phyloP scores from a whole-genome alignment of 1,140 invertebrate species.

The Sinella curviseta region DNA sequence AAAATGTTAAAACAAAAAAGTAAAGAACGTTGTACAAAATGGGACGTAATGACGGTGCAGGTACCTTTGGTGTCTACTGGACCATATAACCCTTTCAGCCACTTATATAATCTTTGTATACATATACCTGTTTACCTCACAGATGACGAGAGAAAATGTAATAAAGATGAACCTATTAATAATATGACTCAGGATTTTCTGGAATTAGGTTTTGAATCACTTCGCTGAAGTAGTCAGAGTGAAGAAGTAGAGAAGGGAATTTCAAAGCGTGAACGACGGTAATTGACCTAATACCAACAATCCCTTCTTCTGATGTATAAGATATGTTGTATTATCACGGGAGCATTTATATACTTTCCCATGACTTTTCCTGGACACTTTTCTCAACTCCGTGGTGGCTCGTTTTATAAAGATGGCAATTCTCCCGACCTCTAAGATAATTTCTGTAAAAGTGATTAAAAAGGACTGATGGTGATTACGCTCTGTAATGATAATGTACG shows the following conservation, averaged over 20 bases:
- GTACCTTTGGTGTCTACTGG: too few species aligned
- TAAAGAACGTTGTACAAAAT: background rate
- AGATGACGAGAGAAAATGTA: background rate
- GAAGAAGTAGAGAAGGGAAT: background rate
- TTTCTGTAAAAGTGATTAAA: background rate
- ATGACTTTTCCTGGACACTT: background rate
- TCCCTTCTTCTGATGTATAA: background rate
- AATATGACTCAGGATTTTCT: background rate
- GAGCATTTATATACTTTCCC: background rate
- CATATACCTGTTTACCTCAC: background rate
- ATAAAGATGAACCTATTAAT: background rate
- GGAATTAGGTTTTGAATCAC: constrained; percentile 10
- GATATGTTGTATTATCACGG: background rate
- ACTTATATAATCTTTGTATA: background rate
- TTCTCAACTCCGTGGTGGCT: too few species aligned
- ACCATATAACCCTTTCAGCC: background rate
- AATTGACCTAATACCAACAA: constrained; percentile 18
- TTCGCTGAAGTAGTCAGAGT: background rate
- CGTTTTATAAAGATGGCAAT: too few species aligned
- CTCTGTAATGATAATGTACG: too few species aligned
- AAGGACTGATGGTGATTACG: too few species aligned
- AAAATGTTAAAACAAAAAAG: background rate
- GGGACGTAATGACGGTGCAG: too few species aligned
- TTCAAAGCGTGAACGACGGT: background rate
- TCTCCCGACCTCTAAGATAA: background rate